Evolutionary conservation across 2,888 invertebrate genomes (phyloP).

Genomic region (Julus scanicus): DNA sequence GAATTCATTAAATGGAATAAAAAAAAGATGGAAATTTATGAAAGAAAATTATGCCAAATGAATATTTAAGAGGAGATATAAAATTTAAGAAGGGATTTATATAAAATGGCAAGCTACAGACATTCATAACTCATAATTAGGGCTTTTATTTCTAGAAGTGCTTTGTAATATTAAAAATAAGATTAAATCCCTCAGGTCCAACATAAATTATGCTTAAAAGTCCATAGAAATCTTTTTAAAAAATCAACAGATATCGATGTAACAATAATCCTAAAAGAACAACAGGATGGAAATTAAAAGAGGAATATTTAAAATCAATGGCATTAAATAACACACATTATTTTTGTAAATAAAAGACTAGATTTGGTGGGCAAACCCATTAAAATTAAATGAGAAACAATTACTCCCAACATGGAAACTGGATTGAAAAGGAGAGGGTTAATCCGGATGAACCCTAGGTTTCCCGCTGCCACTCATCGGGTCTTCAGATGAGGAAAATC

Average conservation of each 20-base stretch:
- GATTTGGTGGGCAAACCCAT: neutral
- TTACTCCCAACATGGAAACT: neutral
- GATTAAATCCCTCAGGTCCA: neutral
- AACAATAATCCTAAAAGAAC: neutral
- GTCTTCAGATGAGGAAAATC: too few species aligned
- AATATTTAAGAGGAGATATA: too few species aligned
- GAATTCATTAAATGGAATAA: too few species aligned
- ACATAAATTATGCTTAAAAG: neutral
- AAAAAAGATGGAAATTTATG: too few species aligned
- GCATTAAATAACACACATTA: neutral
- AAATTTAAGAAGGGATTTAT: too few species aligned
- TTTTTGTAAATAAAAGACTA: neutral
- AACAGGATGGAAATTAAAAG: neutral
- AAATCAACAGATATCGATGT: neutral
- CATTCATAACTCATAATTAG: too few species aligned
- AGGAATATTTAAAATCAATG: neutral
- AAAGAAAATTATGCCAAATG: too few species aligned
- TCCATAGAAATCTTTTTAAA: neutral
- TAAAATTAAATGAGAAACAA: conserved; percentile 16
- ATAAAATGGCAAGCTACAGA: too few species aligned
- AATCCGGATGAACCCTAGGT: neutral
- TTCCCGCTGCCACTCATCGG: neutral
- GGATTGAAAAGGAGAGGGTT: neutral
- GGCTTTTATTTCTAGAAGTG: too few species aligned
- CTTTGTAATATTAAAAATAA: too few species aligned